Conservation (phyloP, 2,113 vertebrate species). For the Oxyruncus cristatus region DNA sequence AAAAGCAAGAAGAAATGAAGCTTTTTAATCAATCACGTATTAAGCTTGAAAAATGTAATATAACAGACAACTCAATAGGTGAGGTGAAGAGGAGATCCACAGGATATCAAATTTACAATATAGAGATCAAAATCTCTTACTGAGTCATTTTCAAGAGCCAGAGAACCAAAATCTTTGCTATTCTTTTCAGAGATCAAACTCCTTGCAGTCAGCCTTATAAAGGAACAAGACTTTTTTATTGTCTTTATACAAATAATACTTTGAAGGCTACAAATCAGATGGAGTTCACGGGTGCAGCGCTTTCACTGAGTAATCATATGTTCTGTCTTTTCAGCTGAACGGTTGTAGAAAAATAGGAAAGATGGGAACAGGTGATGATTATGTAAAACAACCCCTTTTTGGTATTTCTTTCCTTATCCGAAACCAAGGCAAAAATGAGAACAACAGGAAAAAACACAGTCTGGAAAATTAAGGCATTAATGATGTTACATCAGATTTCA, state of each 20-base stretch:
- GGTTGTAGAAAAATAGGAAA: not conserved
- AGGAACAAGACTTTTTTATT: conserved; percentile 9
- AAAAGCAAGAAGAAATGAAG: conserved; percentile 19
- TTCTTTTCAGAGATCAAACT: conserved; percentile 26
- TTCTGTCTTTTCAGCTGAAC: not conserved
- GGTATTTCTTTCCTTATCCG: not conserved
- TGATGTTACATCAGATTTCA: not conserved
- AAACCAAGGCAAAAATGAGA: not conserved
- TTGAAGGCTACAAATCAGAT: not conserved
- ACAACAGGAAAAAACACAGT: not conserved
- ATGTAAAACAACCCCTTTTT: not conserved
- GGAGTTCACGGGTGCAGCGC: not conserved
- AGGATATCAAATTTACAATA: conserved; percentile 51
- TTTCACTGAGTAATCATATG: not conserved
- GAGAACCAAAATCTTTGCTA: conserved; percentile 6
- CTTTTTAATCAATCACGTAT: conserved; percentile 6
- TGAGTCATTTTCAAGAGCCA: conserved; percentile 34
- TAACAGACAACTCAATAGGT: not conserved
- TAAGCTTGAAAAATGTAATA: conserved; percentile 10
- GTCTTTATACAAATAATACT: conserved; percentile 34
- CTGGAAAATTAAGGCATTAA: not conserved
- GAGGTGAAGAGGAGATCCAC: conserved; percentile 30
- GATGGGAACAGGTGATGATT: not conserved
- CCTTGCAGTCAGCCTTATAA: conserved; percentile 8
- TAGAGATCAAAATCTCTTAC: conserved; percentile 56